phyloP scores from a whole-genome alignment of 2,113 vertebrate genomes.

The Mirza zaza region DNA sequence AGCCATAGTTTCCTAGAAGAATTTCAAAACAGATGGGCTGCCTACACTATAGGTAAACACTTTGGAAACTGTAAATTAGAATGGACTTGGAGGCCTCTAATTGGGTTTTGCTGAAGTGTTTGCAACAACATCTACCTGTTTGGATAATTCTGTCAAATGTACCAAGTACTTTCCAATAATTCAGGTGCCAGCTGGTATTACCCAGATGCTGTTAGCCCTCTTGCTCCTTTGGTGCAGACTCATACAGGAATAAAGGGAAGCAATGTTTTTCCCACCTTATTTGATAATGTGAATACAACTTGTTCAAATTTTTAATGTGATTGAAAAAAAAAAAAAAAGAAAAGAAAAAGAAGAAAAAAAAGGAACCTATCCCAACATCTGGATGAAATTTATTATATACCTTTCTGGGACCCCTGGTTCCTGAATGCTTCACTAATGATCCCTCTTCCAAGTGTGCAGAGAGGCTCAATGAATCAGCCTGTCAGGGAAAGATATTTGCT shows the following conservation, averaged over 20 bases:
- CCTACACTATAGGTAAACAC: background rate
- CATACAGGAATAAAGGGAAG: background rate
- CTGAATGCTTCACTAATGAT: conserved; percentile 21
- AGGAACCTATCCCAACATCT: conserved; percentile 42
- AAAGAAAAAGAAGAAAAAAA: background rate
- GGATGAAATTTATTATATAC: conserved; percentile 62
- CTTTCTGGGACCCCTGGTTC: conserved; percentile 34
- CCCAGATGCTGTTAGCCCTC: background rate
- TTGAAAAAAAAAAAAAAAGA: background rate
- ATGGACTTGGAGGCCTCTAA: background rate
- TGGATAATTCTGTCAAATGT: background rate
- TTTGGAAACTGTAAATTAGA: background rate
- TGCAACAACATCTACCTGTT: background rate
- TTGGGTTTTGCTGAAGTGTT: conserved; percentile 15
- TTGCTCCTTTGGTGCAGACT: background rate
- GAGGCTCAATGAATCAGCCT: conserved; percentile 27
- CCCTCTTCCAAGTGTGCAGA: conserved; percentile 40
- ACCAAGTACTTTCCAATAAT: background rate
- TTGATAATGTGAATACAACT: conserved; percentile 62
- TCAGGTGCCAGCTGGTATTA: background rate
- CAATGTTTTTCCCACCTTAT: background rate
- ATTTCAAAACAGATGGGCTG: conserved; percentile 17
- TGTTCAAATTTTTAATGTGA: conserved; percentile 29
- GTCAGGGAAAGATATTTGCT: conserved; percentile 22
- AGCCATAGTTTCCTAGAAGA: background rate